These are phyloP conservation scores for Catharus ustulatus DNA, from an alignment of 2,797 vertebrate species.

Conservation along the genomic window DNA sequence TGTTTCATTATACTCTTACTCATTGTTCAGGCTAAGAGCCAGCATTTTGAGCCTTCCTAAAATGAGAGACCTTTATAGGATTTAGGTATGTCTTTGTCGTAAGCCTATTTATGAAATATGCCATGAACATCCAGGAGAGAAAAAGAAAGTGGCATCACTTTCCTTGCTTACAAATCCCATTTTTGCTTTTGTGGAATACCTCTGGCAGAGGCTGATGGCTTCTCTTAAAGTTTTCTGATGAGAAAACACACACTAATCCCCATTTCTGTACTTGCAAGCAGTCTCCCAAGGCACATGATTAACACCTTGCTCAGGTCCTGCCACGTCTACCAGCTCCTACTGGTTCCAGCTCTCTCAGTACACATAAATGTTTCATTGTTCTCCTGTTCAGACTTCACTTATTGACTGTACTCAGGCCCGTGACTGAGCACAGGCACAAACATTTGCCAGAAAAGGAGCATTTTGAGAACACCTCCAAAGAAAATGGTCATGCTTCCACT, in stretches of 20 bases:
- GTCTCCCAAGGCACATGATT: neutral
- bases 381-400: neutral
- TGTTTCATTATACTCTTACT: neutral
- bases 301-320: conserved; percentile 45
- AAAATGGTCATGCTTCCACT: conserved; percentile 24
- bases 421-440: conserved; percentile 5
- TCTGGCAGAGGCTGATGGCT: neutral
- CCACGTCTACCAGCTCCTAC: neutral
- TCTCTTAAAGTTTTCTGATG: neutral
- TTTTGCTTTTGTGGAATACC: neutral
- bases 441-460: conserved; percentile 3
- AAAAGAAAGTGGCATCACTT: neutral
- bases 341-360: neutral
- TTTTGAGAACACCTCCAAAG: conserved; percentile 19
- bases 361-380: conserved; percentile 40
- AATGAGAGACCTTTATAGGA: neutral
- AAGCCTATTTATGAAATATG: neutral
- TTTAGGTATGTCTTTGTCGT: neutral
- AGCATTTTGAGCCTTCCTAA: neutral
- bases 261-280: neutral
- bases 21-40: neutral
- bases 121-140: neutral
- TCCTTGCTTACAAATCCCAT: neutral
- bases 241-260: conserved; percentile 2
- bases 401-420: neutral